Conservation (phyloP, 2,113 vertebrate species). For the Equus przewalskii region DNA sequence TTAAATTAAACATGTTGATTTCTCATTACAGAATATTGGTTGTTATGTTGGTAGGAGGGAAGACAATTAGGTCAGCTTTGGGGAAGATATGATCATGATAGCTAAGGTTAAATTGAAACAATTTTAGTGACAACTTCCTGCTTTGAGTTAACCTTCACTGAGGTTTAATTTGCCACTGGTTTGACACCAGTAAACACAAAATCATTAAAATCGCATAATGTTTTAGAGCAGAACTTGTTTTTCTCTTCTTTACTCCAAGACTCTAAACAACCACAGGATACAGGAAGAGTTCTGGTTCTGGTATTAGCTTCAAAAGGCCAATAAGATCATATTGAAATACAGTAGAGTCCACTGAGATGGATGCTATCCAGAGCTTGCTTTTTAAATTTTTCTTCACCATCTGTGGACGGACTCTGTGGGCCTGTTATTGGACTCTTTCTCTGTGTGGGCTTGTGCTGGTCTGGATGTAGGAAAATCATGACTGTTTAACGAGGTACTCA, state of each 20-base stretch:
- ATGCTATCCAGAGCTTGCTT: neutral
- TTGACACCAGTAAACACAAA: neutral
- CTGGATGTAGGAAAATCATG: neutral
- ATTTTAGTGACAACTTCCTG: neutral
- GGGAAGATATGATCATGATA: neutral
- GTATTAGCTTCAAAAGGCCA: neutral
- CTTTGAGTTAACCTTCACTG: neutral
- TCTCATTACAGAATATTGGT: constrained; percentile 10
- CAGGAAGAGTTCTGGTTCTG: neutral
- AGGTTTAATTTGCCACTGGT: neutral
- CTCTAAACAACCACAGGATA: neutral
- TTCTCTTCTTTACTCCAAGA: neutral
- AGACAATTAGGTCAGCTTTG: neutral
- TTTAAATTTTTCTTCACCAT: neutral
- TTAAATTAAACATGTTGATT: neutral
- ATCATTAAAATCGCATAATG: neutral
- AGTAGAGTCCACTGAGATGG: neutral
- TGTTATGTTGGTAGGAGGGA: neutral
- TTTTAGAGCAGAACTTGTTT: neutral
- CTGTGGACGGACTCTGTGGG: neutral
- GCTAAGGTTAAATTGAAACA: neutral
- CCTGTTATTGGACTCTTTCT: neutral
- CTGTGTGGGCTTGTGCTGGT: fast-evolving
- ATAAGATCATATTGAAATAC: neutral
- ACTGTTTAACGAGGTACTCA: neutral